A percentile compares a stretch with the other conserved stretches of the same genome.
These are phyloP conservation scores for Pelosia muscerda DNA, from an alignment of 2,888 invertebrate genomes.

Conservation along the genomic window DNA sequence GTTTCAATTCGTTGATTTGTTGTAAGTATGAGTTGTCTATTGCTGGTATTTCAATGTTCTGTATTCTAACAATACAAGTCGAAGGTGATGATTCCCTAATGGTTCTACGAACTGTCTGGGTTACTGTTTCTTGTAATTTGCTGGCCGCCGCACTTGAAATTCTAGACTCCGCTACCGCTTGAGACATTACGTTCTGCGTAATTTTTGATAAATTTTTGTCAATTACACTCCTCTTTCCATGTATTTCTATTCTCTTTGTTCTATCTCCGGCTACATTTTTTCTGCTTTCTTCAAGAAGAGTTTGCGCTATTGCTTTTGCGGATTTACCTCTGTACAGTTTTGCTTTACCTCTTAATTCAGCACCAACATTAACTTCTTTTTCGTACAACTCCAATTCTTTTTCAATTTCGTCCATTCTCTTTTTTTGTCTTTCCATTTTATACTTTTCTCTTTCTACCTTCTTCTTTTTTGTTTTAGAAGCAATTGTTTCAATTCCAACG, in stretches of 20 bases:
- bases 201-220: slow-evolving; percentile 61
- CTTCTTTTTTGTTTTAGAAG: slow-evolving; percentile 82
- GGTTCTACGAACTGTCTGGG: slow-evolving; percentile 65
- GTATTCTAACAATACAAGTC: slow-evolving; percentile 72
- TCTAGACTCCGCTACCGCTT: slow-evolving; percentile 53
- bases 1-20: slow-evolving; percentile 87
- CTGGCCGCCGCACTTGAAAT: slow-evolving; percentile 57
- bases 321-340: slow-evolving; percentile 91
- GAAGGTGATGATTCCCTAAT: slow-evolving; percentile 70
- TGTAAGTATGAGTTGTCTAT: slow-evolving; percentile 86
- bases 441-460: slow-evolving; percentile 73
- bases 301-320: slow-evolving; percentile 90
- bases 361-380: slow-evolving; percentile 77
- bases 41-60: slow-evolving; percentile 67
- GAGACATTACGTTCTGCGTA: slow-evolving; percentile 60
- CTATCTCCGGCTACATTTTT: slow-evolving; percentile 82
- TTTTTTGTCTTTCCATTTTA: slow-evolving; percentile 77
- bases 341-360: slow-evolving; percentile 85
- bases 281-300: slow-evolving; percentile 87
- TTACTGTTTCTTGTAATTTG: slow-evolving; percentile 59
- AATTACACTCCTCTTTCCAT: slow-evolving; percentile 56
- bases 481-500: slow-evolving; percentile 85
- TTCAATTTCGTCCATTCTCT: slow-evolving; percentile 78
- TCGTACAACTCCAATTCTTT: slow-evolving; percentile 75
- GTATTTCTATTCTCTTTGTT: slow-evolving; percentile 67